phyloP scores from a whole-genome alignment of 2,113 vertebrate species.

The Semicossyphus pulcher region DNA sequence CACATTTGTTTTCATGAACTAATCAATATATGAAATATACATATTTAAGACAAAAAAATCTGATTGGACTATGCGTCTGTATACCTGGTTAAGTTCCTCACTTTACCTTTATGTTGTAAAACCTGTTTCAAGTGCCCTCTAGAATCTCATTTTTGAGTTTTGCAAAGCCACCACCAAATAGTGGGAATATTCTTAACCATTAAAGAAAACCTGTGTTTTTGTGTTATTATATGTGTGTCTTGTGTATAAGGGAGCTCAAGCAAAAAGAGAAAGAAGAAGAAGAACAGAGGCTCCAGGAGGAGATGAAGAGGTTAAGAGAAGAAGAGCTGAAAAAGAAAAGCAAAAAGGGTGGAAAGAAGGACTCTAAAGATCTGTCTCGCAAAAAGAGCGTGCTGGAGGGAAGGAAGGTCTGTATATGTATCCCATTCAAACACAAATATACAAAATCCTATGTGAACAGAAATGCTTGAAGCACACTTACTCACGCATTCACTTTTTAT shows the following conservation, averaged over 20 bases:
- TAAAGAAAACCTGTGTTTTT: too few relatives aligned
- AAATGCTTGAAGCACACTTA: neutral
- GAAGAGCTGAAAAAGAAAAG: constrained; percentile 82
- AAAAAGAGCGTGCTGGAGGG: constrained; percentile 74
- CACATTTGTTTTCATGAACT: too few relatives aligned
- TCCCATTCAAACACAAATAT: neutral
- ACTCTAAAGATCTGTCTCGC: constrained; percentile 70
- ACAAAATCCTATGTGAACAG: neutral
- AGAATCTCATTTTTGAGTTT: too few relatives aligned
- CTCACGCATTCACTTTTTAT: too few relatives aligned
- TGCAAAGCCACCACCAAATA: too few relatives aligned
- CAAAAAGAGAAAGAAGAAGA: constrained; percentile 73
- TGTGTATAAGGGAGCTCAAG: constrained; percentile 79
- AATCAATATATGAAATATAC: too few relatives aligned
- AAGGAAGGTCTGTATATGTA: constrained; percentile 72
- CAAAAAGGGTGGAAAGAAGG: constrained; percentile 77
- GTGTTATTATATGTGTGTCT: neutral
- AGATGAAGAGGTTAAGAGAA: constrained; percentile 79
- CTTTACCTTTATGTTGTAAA: too few relatives aligned
- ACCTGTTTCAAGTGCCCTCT: neutral
- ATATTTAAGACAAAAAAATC: too few relatives aligned
- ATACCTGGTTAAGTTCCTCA: too few relatives aligned
- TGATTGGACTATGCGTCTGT: too few relatives aligned
- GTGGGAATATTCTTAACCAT: neutral
- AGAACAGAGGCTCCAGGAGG: constrained; percentile 76